Base-by-base conservation (phyloP, 2,888 invertebrate genomes). In the Achlya flavicornis region DNA sequence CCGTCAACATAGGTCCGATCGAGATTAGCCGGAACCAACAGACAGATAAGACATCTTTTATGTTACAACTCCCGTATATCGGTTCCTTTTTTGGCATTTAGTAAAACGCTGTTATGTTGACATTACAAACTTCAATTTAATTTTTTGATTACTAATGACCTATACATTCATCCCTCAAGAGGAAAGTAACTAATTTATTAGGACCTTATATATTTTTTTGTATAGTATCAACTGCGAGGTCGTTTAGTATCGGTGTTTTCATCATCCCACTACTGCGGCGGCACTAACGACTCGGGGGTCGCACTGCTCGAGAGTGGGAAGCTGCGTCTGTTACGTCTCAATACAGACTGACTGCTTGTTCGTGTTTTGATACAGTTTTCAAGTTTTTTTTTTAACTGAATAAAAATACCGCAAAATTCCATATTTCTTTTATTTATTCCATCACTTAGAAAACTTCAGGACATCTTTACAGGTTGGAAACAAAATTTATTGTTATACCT, bases 181-280 rank as follows among this genome's bases (percentile, higher is more conserved):
- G n/a, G n/a, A n/a, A n/a, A n/a, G n/a, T n/a, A n/a, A n/a, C n/a
- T n/a, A n/a, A n/a, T n/a, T n/a, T n/a, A n/a, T n/a, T n/a, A n/a
- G n/a, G n/a, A n/a, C n/a, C n/a, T n/a, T n/a, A n/a, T n/a, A n/a
- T n/a, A n/a, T n/a, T 48, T 16, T 53, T 62, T 7, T 53, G 62
- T 6, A 0, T 82, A 96, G 96, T 94, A 96, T 57, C 95, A 96
- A 78, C 95, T 96, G 72, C 95, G 95, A 68, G 96, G 96, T 1
- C 95, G 95, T 70, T 88, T 97, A 57, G 80, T 97, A 66, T 96
- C 97, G 0, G 96, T 97, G 32, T 97, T 97, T 87, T 97, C 97
- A 0, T 96, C 97, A 0, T 96, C 96, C 3, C 95, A 94, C 74
- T 97, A 97, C 89, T 96, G 96, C 85, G 96, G 96, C 58, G 95